These are phyloP conservation scores for Adelges cooleyi DNA, from an alignment of 1,140 invertebrate species.

Conservation along the genomic window DNA sequence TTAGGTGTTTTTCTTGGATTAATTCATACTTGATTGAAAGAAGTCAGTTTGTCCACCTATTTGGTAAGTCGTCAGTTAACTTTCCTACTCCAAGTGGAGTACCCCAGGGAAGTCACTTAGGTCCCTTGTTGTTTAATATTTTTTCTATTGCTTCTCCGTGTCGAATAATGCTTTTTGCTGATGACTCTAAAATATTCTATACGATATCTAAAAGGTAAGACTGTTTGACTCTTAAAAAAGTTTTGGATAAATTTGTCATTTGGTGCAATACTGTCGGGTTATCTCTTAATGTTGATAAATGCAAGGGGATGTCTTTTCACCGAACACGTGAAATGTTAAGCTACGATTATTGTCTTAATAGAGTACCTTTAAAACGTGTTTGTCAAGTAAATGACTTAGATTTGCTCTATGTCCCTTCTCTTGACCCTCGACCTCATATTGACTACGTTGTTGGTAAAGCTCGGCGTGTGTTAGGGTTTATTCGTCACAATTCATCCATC, in stretches of 20 bases:
- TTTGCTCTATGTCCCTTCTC: neutral
- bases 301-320: neutral
- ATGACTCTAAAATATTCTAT: too few relatives aligned
- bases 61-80: neutral
- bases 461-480: neutral
- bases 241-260: too few relatives aligned
- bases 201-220: too few relatives aligned
- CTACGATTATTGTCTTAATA: neutral
- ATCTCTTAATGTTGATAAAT: neutral
- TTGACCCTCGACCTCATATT: neutral
- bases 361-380: neutral
- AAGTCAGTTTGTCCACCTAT: neutral
- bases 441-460: neutral
- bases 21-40: neutral
- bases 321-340: neutral
- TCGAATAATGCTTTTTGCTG: too few relatives aligned
- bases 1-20: constrained; percentile 5
- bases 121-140: neutral
- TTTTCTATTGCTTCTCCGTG: neutral
- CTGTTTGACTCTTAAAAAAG: too few relatives aligned
- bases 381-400: neutral
- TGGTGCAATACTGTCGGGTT: neutral
- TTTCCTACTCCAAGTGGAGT: neutral
- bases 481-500: neutral
- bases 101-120: neutral